phyloP scores from a whole-genome alignment of 1,140 invertebrate species.

The Papilio dardanus region DNA sequence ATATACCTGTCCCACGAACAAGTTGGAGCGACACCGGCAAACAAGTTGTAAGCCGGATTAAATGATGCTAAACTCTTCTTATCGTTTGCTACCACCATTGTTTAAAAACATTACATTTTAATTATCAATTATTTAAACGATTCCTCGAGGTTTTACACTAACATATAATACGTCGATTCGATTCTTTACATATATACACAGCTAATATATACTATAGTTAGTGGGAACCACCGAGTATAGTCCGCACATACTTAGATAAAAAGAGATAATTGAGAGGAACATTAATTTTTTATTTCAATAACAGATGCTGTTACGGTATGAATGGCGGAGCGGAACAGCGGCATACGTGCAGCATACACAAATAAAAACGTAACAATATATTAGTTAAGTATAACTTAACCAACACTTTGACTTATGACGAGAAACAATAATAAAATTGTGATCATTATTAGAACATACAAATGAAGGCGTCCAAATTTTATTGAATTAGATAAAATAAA shows the following conservation, averaged over 20 bases:
- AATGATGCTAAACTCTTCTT: background rate
- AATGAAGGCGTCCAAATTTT: conserved; percentile 78
- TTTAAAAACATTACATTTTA: background rate
- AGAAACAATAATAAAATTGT: conserved; percentile 80
- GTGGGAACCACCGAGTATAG: conserved; percentile 24
- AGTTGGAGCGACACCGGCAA: conserved; percentile 7
- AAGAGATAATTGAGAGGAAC: background rate
- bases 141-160: conserved; percentile 30
- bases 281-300: conserved; percentile 19
- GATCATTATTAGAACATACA: conserved; percentile 71
- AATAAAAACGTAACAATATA: conserved; percentile 50
- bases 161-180: no score
- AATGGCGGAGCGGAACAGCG: conserved; percentile 39
- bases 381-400: conserved; percentile 46
- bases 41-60: conserved; percentile 11
- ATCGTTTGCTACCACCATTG: background rate
- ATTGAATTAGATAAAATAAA: conserved; percentile 62
- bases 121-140: background rate
- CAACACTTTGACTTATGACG: conserved; percentile 68
- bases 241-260: no score
- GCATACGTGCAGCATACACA: conserved; percentile 44
- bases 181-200: no score
- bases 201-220: no score
- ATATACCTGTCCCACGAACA: conserved; percentile 18
- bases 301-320: conserved; percentile 47